Evolutionary conservation across 2,113 vertebrate genomes (phyloP), one percentile per base, ranked within the genome.

Genomic region (Campylorhamphus procurvoides): DNA sequence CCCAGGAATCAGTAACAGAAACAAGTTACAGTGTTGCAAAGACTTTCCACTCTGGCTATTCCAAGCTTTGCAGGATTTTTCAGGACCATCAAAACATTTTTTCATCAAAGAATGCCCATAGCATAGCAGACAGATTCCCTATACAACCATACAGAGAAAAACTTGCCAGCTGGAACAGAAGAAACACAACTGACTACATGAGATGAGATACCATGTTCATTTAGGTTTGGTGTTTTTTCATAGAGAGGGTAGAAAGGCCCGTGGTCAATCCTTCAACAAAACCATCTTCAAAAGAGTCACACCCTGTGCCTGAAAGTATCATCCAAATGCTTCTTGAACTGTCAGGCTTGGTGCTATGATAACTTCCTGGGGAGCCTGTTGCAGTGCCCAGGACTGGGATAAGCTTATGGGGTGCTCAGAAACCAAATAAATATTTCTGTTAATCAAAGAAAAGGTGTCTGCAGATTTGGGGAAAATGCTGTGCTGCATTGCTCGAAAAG

Each of bases 161-260:
- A 29, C 7, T 39, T 44, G 23, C 44, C 27, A 56, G 20, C 23
- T 52, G 53, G 58, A 56, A 31, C 8, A 50, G 19, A 7, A 76
- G 46, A 73, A 76, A 42, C 5, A 16, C 12, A 47, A 14, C 1
- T 9, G 62, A 58, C 9, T 7, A 5, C 15, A 37, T 37, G n/a
- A 20, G 2, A 0, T 0, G 3, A 53, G 58, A 40, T n/a, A 40
- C 6, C 42, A 11, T 31, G 44, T 60, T 76, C 20, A 44, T 25
- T 56, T 35, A 46, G 37, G 16, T 53, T 7, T 29, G 60, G 16
- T 60, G 66, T 63, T 24, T 69, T 89, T 71, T 53, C 64, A 47
- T 1, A 8, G 0, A 1, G 18, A 47, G 9, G 3, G 5, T 17
- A n/a, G 28, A 80, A 69, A 74, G 31, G n/a, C 9, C 56, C 17